Evolutionary conservation across 2,797 vertebrate genomes (phyloP).

Genomic region (Phataginus tetradactyla): DNA sequence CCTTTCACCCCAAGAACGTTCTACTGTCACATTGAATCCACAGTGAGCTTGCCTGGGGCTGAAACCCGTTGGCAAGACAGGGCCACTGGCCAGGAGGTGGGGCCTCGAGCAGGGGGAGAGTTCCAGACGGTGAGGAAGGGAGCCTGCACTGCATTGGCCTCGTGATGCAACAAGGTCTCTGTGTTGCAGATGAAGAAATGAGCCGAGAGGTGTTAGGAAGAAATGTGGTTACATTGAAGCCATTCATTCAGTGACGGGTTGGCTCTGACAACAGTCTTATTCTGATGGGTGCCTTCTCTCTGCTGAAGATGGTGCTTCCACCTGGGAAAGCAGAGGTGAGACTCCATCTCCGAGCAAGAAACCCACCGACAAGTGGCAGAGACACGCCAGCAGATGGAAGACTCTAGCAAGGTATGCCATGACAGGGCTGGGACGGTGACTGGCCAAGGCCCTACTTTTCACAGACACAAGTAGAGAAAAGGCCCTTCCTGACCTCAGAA

Average conservation of each 20-base stretch:
- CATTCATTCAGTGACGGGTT: background rate
- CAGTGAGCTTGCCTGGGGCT: no score
- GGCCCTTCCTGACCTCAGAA: background rate
- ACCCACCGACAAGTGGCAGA: background rate
- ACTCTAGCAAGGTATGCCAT: no score
- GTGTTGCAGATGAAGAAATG: background rate
- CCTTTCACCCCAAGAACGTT: no score
- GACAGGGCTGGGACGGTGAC: background rate
- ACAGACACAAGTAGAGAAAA: background rate
- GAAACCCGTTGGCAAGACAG: no score
- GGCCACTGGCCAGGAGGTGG: background rate
- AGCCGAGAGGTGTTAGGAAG: background rate
- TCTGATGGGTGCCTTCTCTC: background rate
- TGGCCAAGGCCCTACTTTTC: background rate
- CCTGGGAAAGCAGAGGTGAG: background rate
- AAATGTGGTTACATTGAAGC: background rate
- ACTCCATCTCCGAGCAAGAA: accelerated
- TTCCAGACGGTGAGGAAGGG: background rate
- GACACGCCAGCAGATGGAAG: background rate
- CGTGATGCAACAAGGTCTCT: background rate
- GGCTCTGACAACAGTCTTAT: background rate
- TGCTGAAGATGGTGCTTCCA: background rate
- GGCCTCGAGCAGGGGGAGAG: background rate
- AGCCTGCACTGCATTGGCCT: background rate
- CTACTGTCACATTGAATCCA: no score